Conservation (phyloP, 2,888 invertebrate species). For the Agriopis marginaria region DNA sequence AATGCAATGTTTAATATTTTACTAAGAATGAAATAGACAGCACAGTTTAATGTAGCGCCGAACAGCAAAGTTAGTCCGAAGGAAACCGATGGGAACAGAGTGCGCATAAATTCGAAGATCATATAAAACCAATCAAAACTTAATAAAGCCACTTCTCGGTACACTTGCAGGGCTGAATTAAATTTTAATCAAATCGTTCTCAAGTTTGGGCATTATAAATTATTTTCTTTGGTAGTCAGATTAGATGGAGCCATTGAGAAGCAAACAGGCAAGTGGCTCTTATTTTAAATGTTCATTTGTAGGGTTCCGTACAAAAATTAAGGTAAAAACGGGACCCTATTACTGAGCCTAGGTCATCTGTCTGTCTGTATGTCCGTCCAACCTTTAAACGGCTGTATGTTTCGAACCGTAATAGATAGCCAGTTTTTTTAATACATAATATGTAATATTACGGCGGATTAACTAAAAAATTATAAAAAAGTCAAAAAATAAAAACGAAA, state of each 20-base stretch:
- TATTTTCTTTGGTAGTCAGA: conserved; percentile 10
- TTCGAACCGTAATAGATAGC: too few species aligned
- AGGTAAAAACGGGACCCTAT: too few species aligned
- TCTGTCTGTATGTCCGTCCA: too few species aligned
- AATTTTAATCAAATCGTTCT: conserved; percentile 16
- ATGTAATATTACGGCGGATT: too few species aligned
- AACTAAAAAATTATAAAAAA: too few species aligned
- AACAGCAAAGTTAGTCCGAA: conserved; percentile 2
- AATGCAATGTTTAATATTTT: neutral
- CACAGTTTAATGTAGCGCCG: neutral
- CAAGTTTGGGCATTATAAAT: conserved; percentile 11
- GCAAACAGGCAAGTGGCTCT: neutral
- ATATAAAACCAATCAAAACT: conserved; percentile 29
- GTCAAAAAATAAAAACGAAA: too few species aligned
- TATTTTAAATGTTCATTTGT: too few species aligned
- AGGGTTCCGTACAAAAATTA: too few species aligned
- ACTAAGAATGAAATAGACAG: neutral
- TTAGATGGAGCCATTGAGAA: conserved; percentile 2
- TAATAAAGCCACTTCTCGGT: conserved; percentile 11
- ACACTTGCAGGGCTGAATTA: conserved; percentile 13
- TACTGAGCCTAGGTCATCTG: too few species aligned
- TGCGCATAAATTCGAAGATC: conserved; percentile 24
- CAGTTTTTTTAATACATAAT: too few species aligned
- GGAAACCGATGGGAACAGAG: conserved; percentile 10
- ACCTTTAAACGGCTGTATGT: too few species aligned